A percentile compares a stretch with the other conserved stretches of the same genome.
phyloP scores from a whole-genome alignment of 2,797 vertebrate species.

The Thripadectes ignobilis region DNA sequence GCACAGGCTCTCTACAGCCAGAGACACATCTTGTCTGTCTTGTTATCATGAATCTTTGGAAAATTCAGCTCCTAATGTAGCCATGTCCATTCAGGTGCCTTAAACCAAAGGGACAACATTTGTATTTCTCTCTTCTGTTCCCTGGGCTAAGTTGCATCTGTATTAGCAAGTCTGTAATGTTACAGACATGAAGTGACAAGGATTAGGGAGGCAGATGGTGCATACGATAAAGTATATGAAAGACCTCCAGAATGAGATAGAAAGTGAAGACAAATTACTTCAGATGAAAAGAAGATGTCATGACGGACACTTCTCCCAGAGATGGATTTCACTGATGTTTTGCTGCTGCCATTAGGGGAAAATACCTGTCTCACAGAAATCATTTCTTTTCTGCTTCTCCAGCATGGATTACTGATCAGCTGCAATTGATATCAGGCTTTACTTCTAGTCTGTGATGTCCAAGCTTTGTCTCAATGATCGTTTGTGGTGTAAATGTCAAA shows the following conservation, averaged over 20 bases:
- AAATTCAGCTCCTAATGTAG: background rate
- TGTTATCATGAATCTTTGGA: background rate
- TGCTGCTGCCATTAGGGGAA: background rate
- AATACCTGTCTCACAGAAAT: background rate
- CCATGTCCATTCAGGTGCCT: background rate
- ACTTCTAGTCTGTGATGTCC: background rate
- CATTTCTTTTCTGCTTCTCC: background rate
- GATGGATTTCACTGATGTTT: background rate
- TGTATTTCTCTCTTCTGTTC: background rate
- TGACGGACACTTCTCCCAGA: background rate
- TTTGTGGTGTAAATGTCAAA: background rate
- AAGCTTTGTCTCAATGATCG: background rate
- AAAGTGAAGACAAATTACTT: background rate
- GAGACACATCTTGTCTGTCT: background rate
- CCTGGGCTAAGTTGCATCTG: background rate
- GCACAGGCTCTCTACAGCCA: background rate
- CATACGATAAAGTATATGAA: background rate
- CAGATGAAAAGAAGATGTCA: background rate
- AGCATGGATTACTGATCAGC: background rate
- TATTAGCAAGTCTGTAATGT: background rate
- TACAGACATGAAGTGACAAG: background rate
- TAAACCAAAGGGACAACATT: background rate
- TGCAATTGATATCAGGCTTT: background rate
- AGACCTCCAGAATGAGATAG: background rate
- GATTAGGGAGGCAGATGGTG: background rate